Percentiles rank a stretch among this genome's conserved stretches.
phyloP scores from a whole-genome alignment of 2,797 vertebrate species.

The Phylloscopus collybita region DNA sequence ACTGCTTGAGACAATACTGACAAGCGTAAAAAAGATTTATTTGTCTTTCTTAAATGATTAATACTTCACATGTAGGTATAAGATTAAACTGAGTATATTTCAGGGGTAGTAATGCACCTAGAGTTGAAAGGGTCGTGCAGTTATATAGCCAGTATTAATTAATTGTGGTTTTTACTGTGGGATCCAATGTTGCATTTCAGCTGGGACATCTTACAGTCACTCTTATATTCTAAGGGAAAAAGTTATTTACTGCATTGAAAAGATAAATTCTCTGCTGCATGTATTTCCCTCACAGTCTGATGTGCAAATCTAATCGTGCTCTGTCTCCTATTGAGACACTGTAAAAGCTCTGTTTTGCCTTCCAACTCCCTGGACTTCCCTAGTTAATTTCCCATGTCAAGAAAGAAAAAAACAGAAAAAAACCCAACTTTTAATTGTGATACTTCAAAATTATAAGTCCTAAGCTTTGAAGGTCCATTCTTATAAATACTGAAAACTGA shows the following conservation, averaged over 20 bases:
- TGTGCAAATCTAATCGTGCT: not conserved
- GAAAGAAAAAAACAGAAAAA: not conserved
- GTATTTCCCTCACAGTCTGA: not conserved
- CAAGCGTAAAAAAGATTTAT: not conserved
- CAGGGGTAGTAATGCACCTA: not conserved
- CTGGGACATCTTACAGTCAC: not conserved
- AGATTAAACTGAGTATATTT: not conserved
- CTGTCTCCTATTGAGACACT: not conserved
- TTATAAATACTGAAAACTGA: not conserved
- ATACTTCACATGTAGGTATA: not conserved
- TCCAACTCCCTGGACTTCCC: not conserved
- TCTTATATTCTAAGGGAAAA: not conserved
- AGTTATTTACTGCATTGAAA: not conserved
- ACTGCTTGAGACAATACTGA: not conserved
- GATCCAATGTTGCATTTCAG: not conserved
- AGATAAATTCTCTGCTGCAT: not conserved
- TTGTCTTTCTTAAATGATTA: not conserved
- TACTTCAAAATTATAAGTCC: not conserved
- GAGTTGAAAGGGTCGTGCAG: not conserved
- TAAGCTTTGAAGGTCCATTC: not conserved
- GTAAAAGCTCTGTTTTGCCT: not conserved
- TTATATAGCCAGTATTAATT: not conserved
- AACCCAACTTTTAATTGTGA: not conserved
- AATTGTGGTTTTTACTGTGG: not conserved
- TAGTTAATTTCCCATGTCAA: not conserved